phyloP scores from a whole-genome alignment of 2,888 invertebrate species.

The Iphiclides podalirius region DNA sequence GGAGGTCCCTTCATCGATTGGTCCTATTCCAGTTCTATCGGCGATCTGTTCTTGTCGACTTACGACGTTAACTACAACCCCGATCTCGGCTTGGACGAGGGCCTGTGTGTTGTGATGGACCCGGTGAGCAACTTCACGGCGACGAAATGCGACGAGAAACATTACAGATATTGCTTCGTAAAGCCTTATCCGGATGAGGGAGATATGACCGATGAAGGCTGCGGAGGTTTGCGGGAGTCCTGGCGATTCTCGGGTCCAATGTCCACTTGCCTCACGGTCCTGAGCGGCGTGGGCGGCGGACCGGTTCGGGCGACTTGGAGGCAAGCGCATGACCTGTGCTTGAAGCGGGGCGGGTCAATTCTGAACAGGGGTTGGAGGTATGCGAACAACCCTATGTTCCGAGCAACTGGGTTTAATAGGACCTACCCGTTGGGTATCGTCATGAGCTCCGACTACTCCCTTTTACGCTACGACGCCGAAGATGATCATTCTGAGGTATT shows the following conservation, averaged over 20 bases:
- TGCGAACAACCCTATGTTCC: slow-evolving; percentile 50
- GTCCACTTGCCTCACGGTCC: slow-evolving; percentile 52
- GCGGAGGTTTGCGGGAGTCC: slow-evolving; percentile 41
- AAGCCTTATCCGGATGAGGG: slow-evolving; percentile 46
- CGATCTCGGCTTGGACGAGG: slow-evolving; percentile 42
- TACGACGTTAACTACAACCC: slow-evolving; percentile 45
- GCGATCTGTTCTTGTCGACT: slow-evolving; percentile 41
- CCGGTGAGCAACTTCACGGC: slow-evolving; percentile 51
- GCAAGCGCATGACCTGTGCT: slow-evolving; percentile 54
- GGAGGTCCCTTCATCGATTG: slow-evolving; percentile 68
- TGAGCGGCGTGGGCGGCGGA: slow-evolving; percentile 46
- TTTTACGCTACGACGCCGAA: slow-evolving; percentile 41
- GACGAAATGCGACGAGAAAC: slow-evolving; percentile 52
- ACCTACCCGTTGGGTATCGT: slow-evolving; percentile 55
- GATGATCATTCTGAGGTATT: slow-evolving; percentile 42
- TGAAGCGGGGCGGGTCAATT: slow-evolving; percentile 47
- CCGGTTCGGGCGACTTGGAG: slow-evolving; percentile 62
- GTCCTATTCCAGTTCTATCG: slow-evolving; percentile 53
- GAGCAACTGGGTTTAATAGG: slow-evolving; percentile 32
- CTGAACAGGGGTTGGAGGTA: slow-evolving; percentile 67
- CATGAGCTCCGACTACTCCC: slow-evolving; percentile 39
- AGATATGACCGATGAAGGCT: slow-evolving; percentile 41
- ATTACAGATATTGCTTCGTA: slow-evolving; percentile 64
- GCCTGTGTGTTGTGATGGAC: slow-evolving; percentile 57
- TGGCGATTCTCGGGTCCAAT: slow-evolving; percentile 54